Evolutionary conservation across 2,113 vertebrate genomes (phyloP).

Genomic region (Pardalotus punctatus): DNA sequence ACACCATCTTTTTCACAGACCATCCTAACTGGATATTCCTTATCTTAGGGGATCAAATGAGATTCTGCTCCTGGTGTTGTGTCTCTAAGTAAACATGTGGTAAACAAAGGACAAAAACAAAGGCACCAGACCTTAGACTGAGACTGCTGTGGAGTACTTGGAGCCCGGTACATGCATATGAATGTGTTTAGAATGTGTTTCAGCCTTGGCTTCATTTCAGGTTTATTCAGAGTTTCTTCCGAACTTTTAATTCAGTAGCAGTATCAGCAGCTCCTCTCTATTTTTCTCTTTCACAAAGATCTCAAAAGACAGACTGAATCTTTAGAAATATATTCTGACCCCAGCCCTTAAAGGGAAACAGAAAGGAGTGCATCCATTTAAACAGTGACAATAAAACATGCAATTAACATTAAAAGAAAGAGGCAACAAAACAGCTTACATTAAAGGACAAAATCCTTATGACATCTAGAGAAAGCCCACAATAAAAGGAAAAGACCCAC

Average conservation of each 20-base stretch:
- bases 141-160: not conserved
- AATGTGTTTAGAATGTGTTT: constrained; percentile 36
- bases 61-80: not conserved
- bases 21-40: not conserved
- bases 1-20: not conserved
- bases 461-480: not conserved
- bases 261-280: constrained; percentile 18
- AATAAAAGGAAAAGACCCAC: constrained; percentile 11
- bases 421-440: not conserved
- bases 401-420: constrained; percentile 64
- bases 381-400: constrained; percentile 53
- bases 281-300: constrained; percentile 37
- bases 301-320: constrained; percentile 23
- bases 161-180: constrained; percentile 18
- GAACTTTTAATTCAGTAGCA: constrained; percentile 38
- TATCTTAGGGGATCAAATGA: constrained; percentile 31
- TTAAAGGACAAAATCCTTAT: constrained; percentile 52
- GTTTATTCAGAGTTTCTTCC: constrained; percentile 37
- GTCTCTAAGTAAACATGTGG: constrained; percentile 24
- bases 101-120: constrained; percentile 3
- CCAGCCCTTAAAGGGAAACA: not conserved
- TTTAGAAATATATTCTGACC: constrained; percentile 47
- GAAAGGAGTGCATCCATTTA: constrained; percentile 47
- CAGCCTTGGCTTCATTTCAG: constrained; percentile 25
- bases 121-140: constrained; percentile 10